These are phyloP conservation scores for Dicyrtoma fusca DNA, from an alignment of 2,888 invertebrate genomes.

Conservation along the genomic window DNA sequence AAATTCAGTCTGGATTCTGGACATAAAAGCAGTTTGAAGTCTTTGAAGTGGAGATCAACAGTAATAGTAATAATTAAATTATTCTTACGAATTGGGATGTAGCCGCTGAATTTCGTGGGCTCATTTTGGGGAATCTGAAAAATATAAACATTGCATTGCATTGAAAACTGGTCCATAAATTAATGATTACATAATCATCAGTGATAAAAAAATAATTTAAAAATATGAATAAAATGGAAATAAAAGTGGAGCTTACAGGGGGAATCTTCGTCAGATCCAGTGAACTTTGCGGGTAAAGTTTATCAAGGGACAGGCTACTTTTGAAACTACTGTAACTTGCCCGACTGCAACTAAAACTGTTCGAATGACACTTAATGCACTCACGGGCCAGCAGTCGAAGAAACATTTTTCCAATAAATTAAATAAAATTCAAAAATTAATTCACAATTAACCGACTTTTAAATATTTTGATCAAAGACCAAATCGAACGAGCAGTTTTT, in stretches of 20 bases:
- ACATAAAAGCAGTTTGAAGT: too few species aligned
- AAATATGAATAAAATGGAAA: too few species aligned
- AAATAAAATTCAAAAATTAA: too few species aligned
- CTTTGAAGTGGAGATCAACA: too few species aligned
- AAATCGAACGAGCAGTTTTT: too few species aligned
- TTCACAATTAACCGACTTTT: too few species aligned
- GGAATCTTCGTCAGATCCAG: conserved; percentile 39
- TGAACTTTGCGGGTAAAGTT: conserved; percentile 47
- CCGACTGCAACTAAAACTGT: neutral
- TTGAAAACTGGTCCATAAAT: neutral
- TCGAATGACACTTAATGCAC: neutral
- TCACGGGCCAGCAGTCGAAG: neutral
- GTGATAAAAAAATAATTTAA: neutral
- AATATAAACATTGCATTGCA: neutral
- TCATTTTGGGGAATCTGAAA: conserved; percentile 41
- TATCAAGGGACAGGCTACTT: conserved; percentile 48
- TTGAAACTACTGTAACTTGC: conserved; percentile 26
- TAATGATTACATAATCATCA: neutral
- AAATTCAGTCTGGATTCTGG: too few species aligned
- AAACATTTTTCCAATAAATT: conserved; percentile 8
- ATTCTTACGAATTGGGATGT: conserved; percentile 51
- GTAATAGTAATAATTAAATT: too few species aligned
- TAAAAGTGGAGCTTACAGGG: conserved; percentile 28
- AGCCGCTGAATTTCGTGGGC: conserved; percentile 46
- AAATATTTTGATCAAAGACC: too few species aligned